Conservation (phyloP, 2,888 invertebrate genomes). For the Ophraella communa region DNA sequence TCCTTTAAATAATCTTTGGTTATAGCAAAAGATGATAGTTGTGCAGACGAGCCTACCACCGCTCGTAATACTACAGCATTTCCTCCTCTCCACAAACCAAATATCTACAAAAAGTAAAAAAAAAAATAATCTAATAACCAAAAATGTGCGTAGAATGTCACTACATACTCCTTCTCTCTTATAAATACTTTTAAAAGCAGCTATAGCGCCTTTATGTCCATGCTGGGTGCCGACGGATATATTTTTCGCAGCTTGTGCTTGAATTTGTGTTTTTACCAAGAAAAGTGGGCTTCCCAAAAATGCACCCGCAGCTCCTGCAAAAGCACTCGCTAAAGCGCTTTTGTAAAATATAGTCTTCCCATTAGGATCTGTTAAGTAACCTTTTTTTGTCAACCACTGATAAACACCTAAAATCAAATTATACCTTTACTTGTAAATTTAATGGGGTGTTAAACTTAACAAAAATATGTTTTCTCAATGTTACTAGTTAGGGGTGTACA, state of each 20-base stretch:
- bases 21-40: constrained; percentile 80
- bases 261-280: constrained; percentile 87
- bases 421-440: too few species aligned
- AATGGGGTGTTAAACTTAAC: too few species aligned
- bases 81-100: constrained; percentile 81
- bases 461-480: too few species aligned
- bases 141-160: too few species aligned
- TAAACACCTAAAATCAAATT: constrained; percentile 69
- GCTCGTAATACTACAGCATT: constrained; percentile 73
- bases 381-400: constrained; percentile 73
- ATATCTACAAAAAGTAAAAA: constrained; percentile 46
- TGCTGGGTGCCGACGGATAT: constrained; percentile 90
- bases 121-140: neutral
- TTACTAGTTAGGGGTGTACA: too few species aligned
- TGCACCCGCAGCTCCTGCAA: constrained; percentile 74
- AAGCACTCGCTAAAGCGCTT: constrained; percentile 63
- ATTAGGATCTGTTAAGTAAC: constrained; percentile 64
- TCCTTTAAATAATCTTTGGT: constrained; percentile 63
- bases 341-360: constrained; percentile 62
- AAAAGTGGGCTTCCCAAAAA: constrained; percentile 78
- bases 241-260: constrained; percentile 72
- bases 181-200: constrained; percentile 64
- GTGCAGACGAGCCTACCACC: constrained; percentile 82
- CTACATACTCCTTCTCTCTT: constrained; percentile 63
- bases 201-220: constrained; percentile 67